These are phyloP conservation scores for Mesorhabditis belari DNA, from an alignment of 2,888 invertebrate species.

Conservation along the genomic window DNA sequence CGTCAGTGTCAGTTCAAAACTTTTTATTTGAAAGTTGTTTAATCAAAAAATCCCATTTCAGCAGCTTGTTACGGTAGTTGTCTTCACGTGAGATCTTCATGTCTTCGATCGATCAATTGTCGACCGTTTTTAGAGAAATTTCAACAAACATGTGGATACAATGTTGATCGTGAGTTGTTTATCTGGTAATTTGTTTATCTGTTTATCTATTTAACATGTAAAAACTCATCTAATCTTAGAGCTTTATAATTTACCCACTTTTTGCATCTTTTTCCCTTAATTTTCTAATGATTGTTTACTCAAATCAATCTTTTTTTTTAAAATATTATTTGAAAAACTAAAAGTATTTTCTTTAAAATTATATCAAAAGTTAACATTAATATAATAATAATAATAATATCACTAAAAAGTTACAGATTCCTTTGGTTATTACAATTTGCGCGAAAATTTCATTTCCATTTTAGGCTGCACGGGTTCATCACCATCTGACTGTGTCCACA, in stretches of 20 bases:
- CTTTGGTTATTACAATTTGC: too few species aligned
- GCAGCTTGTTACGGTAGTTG: conserved; percentile 17
- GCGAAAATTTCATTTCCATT: conserved; percentile 4
- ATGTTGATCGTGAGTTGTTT: conserved; percentile 14
- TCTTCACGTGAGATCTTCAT: conserved; percentile 24
- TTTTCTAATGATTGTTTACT: not conserved
- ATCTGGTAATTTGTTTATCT: not conserved
- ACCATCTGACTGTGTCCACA: conserved; percentile 31
- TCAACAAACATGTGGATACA: conserved; percentile 21
- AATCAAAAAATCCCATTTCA: not conserved
- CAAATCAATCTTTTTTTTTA: not conserved
- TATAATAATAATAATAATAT: not conserved
- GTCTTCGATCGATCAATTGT: conserved; percentile 20
- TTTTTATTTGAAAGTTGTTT: too few species aligned
- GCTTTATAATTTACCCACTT: too few species aligned
- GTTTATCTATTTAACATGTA: not conserved
- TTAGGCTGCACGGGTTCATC: conserved; percentile 22
- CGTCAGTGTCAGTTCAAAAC: too few species aligned
- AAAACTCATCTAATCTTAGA: too few species aligned
- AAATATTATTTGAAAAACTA: not conserved
- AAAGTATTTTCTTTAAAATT: too few species aligned
- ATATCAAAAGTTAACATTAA: not conserved
- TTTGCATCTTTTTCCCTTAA: too few species aligned
- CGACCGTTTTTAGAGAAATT: conserved; percentile 11
- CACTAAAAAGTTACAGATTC: too few species aligned